Evolutionary conservation across 1,140 invertebrate species (phyloP), one percentile per base, ranked within the genome.

Genomic region (Notospermus geniculatus): DNA sequence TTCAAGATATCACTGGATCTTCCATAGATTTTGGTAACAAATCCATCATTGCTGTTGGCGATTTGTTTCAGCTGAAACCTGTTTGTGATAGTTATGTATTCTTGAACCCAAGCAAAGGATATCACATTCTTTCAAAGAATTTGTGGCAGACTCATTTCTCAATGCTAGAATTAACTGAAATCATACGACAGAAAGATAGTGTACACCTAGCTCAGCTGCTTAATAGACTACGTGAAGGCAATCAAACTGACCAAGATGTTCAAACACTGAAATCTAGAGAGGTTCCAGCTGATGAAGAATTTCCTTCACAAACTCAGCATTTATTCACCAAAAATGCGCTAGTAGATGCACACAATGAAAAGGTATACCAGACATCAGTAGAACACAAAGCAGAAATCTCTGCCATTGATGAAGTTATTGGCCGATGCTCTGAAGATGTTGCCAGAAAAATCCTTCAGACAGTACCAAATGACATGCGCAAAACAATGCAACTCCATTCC

Each of bases 81-180:
- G 68, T 71, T 5, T 54, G 61, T 46, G 70, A 71, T 62, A n/a
- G 17, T 30, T 71, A 54, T 57, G 60, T 71, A 43, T 70, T 69
- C 56, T 13, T 63, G 17, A 56, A 67, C 46, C 7, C 59, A 13
- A 46, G 54, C 1, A 22, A 59, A 23, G 52, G 30, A 11, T 58
- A 54, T 64, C 36, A 29, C 23, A 30, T 46, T 25, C 55, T 71
- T 54, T 67, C 63, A 36, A 50, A 61, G 23, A 68, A 65, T 25
- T 25, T 70, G n/a, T 71, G 67, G 67, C 52, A 65, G 39, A 54
- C 65, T 1, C 4, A 56, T 22, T 67, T 71, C 63, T 1, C 22
- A 23, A 62, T 71, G 61, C 63, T 41, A 60, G 67, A 71, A 41
- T 30, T 71, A 11, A 57, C 9, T 58, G 54, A 67, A 28, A 67